Percentiles rank a stretch among this genome's conserved stretches.
These are phyloP conservation scores for Nibea coibor DNA, from an alignment of 2,113 vertebrate genomes.

Conservation along the genomic window DNA sequence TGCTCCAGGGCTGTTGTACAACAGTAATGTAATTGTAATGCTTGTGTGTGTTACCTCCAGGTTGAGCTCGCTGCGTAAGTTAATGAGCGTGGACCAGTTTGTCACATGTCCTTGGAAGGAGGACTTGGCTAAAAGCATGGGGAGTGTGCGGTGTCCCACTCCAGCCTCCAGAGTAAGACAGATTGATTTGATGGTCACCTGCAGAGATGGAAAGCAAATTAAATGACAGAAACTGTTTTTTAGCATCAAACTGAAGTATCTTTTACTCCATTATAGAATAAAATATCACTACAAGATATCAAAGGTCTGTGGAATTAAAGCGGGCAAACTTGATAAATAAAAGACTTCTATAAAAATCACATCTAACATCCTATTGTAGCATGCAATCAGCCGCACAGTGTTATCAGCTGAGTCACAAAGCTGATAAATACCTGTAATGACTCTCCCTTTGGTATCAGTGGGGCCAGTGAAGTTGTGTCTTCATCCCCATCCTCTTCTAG, in stretches of 20 bases:
- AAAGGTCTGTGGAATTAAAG: not conserved
- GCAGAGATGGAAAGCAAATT: constrained; percentile 1
- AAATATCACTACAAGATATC: not conserved
- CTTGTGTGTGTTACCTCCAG: constrained; percentile 87
- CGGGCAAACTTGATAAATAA: not conserved
- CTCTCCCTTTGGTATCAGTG: constrained; percentile 89
- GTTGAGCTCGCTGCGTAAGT: constrained; percentile 88
- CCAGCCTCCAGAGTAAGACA: constrained; percentile 96
- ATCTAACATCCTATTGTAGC: not conserved
- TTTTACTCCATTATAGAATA: not conserved
- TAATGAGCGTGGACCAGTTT: constrained; percentile 95
- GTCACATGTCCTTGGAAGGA: constrained; percentile 90
- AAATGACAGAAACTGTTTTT: not conserved
- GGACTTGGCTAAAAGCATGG: constrained; percentile 98
- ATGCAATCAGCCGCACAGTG: not conserved
- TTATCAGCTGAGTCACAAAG: not conserved
- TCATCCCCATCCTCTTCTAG: constrained; percentile 90
- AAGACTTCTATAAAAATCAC: not conserved
- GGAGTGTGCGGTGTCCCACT: constrained; percentile 93
- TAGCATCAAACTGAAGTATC: not conserved
- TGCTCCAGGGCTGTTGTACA: not conserved
- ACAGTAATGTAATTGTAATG: not conserved
- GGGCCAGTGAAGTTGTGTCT: constrained; percentile 67
- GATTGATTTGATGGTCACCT: constrained; percentile 89
- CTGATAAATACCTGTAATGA: constrained; percentile 82